Base-by-base conservation (phyloP, 1,140 invertebrate genomes). In the Pomacea maculata region DNA sequence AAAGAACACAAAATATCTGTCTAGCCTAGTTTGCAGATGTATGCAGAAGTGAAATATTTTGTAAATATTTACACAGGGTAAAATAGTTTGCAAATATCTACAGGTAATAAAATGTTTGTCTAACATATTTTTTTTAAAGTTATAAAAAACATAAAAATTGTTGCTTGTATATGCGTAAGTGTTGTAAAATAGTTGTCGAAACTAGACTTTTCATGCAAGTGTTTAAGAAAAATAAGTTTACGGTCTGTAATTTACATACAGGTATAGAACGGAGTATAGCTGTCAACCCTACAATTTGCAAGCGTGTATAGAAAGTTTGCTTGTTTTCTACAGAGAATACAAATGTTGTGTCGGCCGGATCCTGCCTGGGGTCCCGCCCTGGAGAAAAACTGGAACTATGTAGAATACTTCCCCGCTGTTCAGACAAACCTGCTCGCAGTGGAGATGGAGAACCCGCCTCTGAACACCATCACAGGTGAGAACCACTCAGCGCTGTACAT, bases 341-440 rank as follows among this genome's bases (percentile, higher is more conserved):
- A 85, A 57, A 80, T 78, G 57, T 29, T 82, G 1, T 90, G 87
- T 80, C 80, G 85, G 67, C 84, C 89, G 17, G 81, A 84, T 54
- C 76, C 80, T 19, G 87, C 86, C 76, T 90, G 89, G 89, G 88
- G 89, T 45, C 88, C 89, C 17, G 88, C 89, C 11, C 81, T 88
- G 29, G 85, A 88, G 61, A 85, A 86, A 80, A 84, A 87, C 80
- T 86, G 85, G 85, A 86, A 87, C 61, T 80, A 86, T 73, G 85
- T 88, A 15, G 87, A 89, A 74, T 90, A 90, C 78, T 88, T 86
- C 72, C 89, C 89, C 54, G 85, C 88, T 34, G 87, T 90, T 7
- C 87, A 88, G 80, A 88, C 88, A 71, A 85, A 86, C 79, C 86
- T 87, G 15, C 67, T 87, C 15, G 80, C 85, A 14, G 72, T 87